Evolutionary conservation across 1,140 invertebrate genomes (phyloP), one percentile per base, ranked within the genome.

Genomic region (Camponotus vicinus): DNA sequence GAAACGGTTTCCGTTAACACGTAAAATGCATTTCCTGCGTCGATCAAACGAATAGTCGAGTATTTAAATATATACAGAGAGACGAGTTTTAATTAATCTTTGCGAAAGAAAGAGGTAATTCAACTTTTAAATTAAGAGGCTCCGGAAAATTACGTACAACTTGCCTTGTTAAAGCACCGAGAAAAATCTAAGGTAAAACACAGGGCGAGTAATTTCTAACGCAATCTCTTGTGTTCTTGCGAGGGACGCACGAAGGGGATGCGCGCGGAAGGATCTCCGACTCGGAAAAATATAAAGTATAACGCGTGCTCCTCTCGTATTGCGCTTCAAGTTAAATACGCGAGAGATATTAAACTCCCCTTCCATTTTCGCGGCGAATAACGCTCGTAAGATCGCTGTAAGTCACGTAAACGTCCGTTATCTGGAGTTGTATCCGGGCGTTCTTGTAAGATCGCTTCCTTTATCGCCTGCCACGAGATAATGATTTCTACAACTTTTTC

Each of bases 361-460:
- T 82, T 82, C 27, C 52, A 45, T 82, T 82, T 75, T 70, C 52
- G 42, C 32, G 4, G 79, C 69, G 32, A 32, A 49, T 61, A 82
- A 83, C 79, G 79, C 52, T 83, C 79, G 37, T 73, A 83, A 83
- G 79, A 83, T 83, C 79, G 79, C 40, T 73, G 79, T 73, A 83
- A 75, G 79, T 83, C 79, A 83, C 79, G 79, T 83, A 83, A 83
- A 83, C 69, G 79, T 83, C 79, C 79, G 79, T 83, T 83, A 73
- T 83, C 69, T 70, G 40, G 75, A 73, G 79, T 73, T 83, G 55
- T 83, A 83, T 83, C 69, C 37, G 69, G 55, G 55, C 79, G 79
- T 83, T 83, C 79, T 73, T 83, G 40, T 83, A 75, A 27, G 79
- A 75, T 83, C 69, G 79, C 32, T 83, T 55, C 79, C 40, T 83